Base-by-base conservation (phyloP, 1,140 invertebrate genomes). In the Samia ricini region DNA sequence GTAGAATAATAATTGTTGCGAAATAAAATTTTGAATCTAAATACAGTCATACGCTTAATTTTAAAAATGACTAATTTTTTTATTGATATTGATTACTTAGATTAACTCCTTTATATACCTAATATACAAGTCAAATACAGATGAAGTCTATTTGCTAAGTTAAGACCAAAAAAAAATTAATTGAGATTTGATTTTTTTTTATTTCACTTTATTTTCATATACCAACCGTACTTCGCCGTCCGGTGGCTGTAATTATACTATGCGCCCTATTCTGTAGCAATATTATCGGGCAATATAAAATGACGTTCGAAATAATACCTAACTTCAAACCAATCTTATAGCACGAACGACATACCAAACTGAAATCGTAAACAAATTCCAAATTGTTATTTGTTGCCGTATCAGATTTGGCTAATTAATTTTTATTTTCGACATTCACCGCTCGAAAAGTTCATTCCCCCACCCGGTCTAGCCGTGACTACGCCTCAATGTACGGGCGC, bases 401-500 rank as follows among this genome's bases (percentile, higher is more conserved):
- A 52, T 63, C 29, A 51, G 54, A 48, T 61, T 52, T 59, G 10
- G 56, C 57, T 63, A 69, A 65, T 65, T 61, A 69, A 65, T 60
- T 54, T n/a, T 52, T 64, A 64, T 42, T 65, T 73, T 68, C 58
- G 61, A 68, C 60, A 60, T 64, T 62, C 63, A 63, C 33, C 33
- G 33, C n/a, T 24, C 57, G 63, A 42, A 51, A 26, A 66, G 70
- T 69, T 69, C 67, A 57, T 63, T 74, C 72, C 64, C 65, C 66
- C 60, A 61, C 57, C 36, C 6, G 29, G 57, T 50, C 49, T 66
- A 59, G 42, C 68, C 49, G 63, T 63, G 64, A 66, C 60, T 71
- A 60, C 61, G 61, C 60, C 59, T 62, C 55, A 67, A 64, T 61
- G 72, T 76, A 69, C 82, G 82, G 82, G 80, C 70, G 77, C 72